Base-by-base conservation (phyloP, 2,113 vertebrate genomes). In the Martes martes region DNA sequence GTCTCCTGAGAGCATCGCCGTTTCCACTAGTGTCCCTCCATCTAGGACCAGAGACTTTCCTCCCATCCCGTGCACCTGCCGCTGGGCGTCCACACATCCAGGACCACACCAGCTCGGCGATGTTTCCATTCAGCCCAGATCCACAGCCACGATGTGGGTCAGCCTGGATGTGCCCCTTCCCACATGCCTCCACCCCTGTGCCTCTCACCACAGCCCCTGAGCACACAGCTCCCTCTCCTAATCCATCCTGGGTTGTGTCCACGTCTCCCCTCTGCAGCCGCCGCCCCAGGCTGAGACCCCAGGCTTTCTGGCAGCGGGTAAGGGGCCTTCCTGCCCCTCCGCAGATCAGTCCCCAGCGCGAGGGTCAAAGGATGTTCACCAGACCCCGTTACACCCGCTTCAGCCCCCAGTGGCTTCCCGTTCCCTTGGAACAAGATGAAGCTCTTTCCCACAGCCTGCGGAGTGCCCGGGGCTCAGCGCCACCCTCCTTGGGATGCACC, bases 1-100 rank as follows among this genome's bases (percentile, higher is more conserved):
- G 21, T 26, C 36, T 6, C 55, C 81, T 19, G 23, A 11, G 16
- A 11, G 55, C 2, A 36, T 1, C 6, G 3, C 21, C 0, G 6
- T 24, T 7, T 36, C 14, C 24, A 23, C 1, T 1, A 11, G n/a
- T 11, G 21, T 19, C 16, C 55, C 24, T 42, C 14, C 73, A 6
- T 13, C 3, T 7, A 24, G 11, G 39, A 24, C 23, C 5, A 0
- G 23, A 13, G 11, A 6, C 39, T 13, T 24, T 24, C 23, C 23
- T 24, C 9, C n/a, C n/a, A 19, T 71, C 69, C 9, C 4, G 13
- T 5, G 2, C 24, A 76, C 36, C 39, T 16, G 39, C 26, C 2
- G 1, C 39, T 74, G 71, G 73, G 7, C 2, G 13, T 76, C 73
- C 2, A 7, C 73, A 14, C 13, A 1, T 15, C 23, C 39, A 76